Evolutionary conservation across 2,888 invertebrate species (phyloP), one percentile per base, ranked within the genome.

Genomic region (Pogonocherus hispidulus): DNA sequence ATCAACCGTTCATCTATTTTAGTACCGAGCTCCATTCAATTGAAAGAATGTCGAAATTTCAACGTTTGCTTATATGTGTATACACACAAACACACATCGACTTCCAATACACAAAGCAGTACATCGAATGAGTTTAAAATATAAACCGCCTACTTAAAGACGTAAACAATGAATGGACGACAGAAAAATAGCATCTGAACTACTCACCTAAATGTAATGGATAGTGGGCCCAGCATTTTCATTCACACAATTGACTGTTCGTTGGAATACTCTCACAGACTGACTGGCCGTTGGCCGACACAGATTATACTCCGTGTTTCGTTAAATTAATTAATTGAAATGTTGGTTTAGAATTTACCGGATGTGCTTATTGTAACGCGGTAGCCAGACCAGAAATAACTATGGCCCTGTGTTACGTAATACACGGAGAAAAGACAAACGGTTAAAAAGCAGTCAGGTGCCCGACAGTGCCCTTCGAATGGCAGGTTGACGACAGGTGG

Each of bases 161-260:
- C 46, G 59, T 27, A 59, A 47, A 59, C 59, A 49, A 32, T 49
- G 46, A 23, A 27, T 47, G 44, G 27, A 47, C 47, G 59, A 47
- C 32, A 19, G 22, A 32, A 59, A 46, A 59, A 59, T 57, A 47
- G 32, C 46, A 19, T n/a, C 16, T 27, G 57, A 47, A 27, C 32
- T 51, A 62, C 62, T 62, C 62, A 62, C 62, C 62, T 35, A 62
- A 62, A 62, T 14, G 32, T 35, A 27, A 62, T 62, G 51, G 62
- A 51, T 37, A 62, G 32, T 35, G 62, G 62, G 9, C 62, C 51
- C 18, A 51, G 62, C 62, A 62, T 62, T 35, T 37, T 49, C 62
- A 62, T 51, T 49, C 51, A 51, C n/a, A 35, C 44, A 46, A 55
- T 22, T 18, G 35, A 54, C 32, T 16, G 52, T 9, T 51, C 32